These are phyloP conservation scores for Melitaea athalia DNA, from an alignment of 2,888 invertebrate genomes.

Conservation along the genomic window DNA sequence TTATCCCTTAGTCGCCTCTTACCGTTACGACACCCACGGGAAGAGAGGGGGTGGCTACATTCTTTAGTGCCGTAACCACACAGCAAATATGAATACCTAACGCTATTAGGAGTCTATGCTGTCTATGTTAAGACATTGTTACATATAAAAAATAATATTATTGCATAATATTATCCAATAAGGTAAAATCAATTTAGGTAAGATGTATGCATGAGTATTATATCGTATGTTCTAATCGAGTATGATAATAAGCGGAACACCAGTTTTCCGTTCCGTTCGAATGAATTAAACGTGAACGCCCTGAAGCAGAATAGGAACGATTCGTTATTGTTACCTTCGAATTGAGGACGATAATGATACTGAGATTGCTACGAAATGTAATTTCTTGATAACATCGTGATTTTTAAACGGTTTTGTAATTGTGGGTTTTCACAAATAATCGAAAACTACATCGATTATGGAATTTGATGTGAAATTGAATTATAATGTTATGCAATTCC, in stretches of 20 bases:
- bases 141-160: neutral
- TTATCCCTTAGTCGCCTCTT: no score
- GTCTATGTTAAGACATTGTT: no score
- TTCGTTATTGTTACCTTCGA: constrained; percentile 22
- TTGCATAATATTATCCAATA: neutral
- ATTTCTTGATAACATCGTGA: constrained; percentile 9
- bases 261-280: constrained; percentile 34
- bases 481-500: neutral
- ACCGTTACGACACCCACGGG: no score
- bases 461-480: neutral
- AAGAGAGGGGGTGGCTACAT: no score
- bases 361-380: constrained; percentile 2
- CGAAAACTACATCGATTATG: constrained; percentile 1
- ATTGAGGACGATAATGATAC: constrained; percentile 12
- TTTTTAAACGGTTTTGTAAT: no score
- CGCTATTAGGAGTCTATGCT: no score
- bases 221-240: constrained; percentile 24
- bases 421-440: constrained; percentile 11
- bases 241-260: constrained; percentile 35
- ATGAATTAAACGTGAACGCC: constrained; percentile 33
- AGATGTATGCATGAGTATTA: constrained; percentile 17
- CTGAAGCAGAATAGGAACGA: constrained; percentile 25
- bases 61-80: no score
- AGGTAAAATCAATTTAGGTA: neutral
- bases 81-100: no score